Evolutionary conservation across 2,797 vertebrate species (phyloP).

Genomic region (Neomorphus geoffroyi): DNA sequence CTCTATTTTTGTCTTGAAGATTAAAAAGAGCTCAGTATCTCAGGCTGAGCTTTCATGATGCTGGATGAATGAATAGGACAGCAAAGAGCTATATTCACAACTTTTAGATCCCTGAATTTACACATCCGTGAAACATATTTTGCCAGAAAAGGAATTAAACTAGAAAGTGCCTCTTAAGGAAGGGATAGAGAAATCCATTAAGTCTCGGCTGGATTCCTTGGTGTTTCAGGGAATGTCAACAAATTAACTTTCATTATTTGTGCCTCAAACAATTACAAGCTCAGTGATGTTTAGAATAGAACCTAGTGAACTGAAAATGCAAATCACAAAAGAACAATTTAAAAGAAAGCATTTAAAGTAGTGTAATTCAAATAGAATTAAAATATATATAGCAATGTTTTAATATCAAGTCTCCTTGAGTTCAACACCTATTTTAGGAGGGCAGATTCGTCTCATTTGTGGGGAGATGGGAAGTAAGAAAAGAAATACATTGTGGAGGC

Average conservation of each 20-base stretch:
- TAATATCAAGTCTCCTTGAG: background rate
- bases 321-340: background rate
- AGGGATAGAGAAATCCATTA: slow-evolving; percentile 21
- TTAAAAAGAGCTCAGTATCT: background rate
- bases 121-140: background rate
- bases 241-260: slow-evolving; percentile 53
- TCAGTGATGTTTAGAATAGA: slow-evolving; percentile 18
- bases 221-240: slow-evolving; percentile 34
- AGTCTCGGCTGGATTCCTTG: slow-evolving; percentile 2
- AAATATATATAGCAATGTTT: background rate
- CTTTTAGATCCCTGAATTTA: slow-evolving; percentile 26
- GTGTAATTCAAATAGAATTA: background rate
- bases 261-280: slow-evolving; percentile 19
- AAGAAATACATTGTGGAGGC: background rate
- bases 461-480: background rate
- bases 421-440: background rate
- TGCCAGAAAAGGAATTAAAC: slow-evolving; percentile 32
- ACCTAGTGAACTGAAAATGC: background rate
- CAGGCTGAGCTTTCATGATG: background rate
- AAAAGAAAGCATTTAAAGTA: slow-evolving; percentile 33
- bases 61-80: slow-evolving; percentile 33
- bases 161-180: slow-evolving; percentile 34
- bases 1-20: background rate
- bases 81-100: slow-evolving; percentile 13
- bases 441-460: background rate